These are phyloP conservation scores for Bolborhynchus lineola DNA, from an alignment of 2,113 vertebrate species.

Conservation along the genomic window DNA sequence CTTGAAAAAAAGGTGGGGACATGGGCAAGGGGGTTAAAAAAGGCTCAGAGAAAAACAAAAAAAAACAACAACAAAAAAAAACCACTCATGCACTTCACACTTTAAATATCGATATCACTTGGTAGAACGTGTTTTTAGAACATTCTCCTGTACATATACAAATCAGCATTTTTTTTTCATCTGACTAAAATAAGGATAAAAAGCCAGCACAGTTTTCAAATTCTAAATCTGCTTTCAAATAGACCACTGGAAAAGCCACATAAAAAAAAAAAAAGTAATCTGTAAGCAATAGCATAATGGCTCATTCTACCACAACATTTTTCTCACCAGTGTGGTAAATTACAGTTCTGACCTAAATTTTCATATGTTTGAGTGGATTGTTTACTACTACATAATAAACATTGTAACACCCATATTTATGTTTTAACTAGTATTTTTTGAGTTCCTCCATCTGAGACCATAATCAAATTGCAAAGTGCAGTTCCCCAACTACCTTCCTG, in stretches of 20 bases:
- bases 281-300: not conserved
- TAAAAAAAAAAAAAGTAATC: not conserved
- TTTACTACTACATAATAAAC: not conserved
- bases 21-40: not conserved
- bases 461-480: not conserved
- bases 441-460: not conserved
- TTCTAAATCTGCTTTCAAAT: not conserved
- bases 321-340: not conserved
- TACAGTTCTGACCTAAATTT: not conserved
- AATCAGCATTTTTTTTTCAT: not conserved
- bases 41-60: not conserved
- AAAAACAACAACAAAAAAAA: not conserved
- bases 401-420: not conserved
- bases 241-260: not conserved
- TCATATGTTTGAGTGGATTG: not conserved
- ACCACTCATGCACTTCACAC: accelerated
- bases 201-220: not conserved
- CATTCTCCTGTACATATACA: not conserved
- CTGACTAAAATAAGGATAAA: not conserved
- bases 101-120: not conserved
- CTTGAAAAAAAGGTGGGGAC: not conserved
- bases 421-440: constrained; percentile 7
- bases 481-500: not conserved
- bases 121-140: not conserved
- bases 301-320: not conserved